Percentiles rank a stretch among this genome's conserved stretches.
phyloP scores from a whole-genome alignment of 2,113 vertebrate species.

The Cnemophilus loriae region DNA sequence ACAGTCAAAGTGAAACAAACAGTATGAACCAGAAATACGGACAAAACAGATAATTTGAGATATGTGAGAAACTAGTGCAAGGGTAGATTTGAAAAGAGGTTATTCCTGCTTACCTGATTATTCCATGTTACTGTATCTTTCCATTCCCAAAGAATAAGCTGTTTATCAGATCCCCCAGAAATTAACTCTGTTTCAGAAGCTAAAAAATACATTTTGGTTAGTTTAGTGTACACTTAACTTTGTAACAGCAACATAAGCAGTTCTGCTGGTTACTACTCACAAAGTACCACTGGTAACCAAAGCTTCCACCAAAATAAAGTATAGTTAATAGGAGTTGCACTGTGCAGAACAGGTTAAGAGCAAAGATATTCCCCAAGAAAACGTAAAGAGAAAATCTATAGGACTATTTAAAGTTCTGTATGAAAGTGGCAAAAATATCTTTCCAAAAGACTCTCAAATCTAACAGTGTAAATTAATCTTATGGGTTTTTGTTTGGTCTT shows the following conservation, averaged over 20 bases:
- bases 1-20: not conserved
- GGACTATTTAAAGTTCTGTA: not conserved
- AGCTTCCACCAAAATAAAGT: not conserved
- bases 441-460: not conserved
- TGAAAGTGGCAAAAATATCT: not conserved
- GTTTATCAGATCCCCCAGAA: conserved; percentile 90
- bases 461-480: not conserved
- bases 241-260: not conserved
- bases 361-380: not conserved
- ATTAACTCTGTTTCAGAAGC: conserved; percentile 82
- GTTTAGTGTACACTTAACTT: not conserved
- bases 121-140: conserved; percentile 42
- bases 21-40: not conserved
- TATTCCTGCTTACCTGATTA: conserved; percentile 74
- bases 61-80: not conserved
- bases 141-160: conserved; percentile 84
- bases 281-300: not conserved
- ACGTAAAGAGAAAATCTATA: not conserved
- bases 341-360: not conserved
- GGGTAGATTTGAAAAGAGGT: not conserved
- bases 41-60: not conserved
- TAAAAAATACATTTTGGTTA: conserved; percentile 28
- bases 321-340: not conserved
- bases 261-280: not conserved
- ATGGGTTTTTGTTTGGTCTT: not conserved